Percentiles rank a stretch among this genome's conserved stretches.
These are phyloP conservation scores for Phengaris arion DNA, from an alignment of 2,888 invertebrate species.

Conservation along the genomic window DNA sequence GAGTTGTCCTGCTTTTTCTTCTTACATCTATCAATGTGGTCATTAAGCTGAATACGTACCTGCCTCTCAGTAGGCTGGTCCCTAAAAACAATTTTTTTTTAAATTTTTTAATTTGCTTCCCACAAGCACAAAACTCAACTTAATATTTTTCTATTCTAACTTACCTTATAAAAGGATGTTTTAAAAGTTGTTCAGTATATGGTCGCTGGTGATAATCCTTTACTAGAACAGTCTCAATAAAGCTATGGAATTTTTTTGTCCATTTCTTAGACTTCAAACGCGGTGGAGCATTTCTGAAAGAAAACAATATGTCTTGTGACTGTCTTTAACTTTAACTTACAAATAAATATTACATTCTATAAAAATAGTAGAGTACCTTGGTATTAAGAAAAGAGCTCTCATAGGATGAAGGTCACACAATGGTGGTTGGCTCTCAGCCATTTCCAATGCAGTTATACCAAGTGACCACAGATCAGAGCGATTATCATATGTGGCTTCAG, in stretches of 20 bases:
- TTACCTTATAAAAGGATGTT: conserved; percentile 95
- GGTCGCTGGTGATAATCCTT: conserved; percentile 99
- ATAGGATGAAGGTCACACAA: conserved; percentile 99
- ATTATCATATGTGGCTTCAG: conserved; percentile 99
- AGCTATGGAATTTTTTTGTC: conserved; percentile 98
- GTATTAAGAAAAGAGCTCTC: conserved; percentile 98
- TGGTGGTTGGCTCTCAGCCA: conserved; percentile 99
- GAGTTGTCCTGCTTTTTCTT: conserved; percentile 94
- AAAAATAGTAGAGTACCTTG: conserved; percentile 65
- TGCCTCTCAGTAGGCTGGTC: conserved; percentile 99
- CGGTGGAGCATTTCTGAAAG: conserved; percentile 93
- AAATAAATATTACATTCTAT: neutral
- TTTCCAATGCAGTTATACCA: conserved; percentile 99
- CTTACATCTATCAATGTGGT: conserved; percentile 98
- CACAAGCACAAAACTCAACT: neutral
- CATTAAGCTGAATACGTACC: conserved; percentile 98
- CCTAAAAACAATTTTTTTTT: conserved; percentile 55
- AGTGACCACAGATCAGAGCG: conserved; percentile 94
- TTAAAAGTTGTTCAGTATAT: conserved; percentile 97
- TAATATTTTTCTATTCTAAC: neutral
- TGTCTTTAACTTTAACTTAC: neutral
- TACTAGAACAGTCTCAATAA: conserved; percentile 98
- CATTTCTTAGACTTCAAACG: conserved; percentile 98
- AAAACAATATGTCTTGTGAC: neutral
- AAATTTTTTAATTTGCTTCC: neutral